These are phyloP conservation scores for Bufotes viridis DNA, from an alignment of 2,797 vertebrate species.

Conservation along the genomic window DNA sequence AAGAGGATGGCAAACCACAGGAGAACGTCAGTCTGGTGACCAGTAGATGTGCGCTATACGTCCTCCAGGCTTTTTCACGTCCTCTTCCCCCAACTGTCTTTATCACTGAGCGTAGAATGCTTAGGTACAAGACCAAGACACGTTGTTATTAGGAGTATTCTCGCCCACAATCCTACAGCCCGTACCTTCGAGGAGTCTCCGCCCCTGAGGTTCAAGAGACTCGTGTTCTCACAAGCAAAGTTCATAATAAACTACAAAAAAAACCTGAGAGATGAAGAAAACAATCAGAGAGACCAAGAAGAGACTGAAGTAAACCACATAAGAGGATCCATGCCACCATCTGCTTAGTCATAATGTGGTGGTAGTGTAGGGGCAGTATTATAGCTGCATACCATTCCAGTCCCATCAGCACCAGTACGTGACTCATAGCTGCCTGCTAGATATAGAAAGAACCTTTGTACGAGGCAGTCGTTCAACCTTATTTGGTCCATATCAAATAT, in stretches of 20 bases:
- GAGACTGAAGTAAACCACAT: neutral
- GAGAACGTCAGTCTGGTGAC: conserved; percentile 59
- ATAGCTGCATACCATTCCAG: conserved; percentile 44
- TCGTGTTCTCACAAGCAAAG: conserved; percentile 68
- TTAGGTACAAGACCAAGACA: conserved; percentile 58
- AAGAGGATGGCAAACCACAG: conserved; percentile 62
- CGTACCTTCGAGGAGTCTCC: conserved; percentile 63
- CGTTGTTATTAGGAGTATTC: conserved; percentile 50
- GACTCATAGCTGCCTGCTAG: neutral
- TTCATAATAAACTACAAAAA: conserved; percentile 65
- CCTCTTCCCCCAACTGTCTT: conserved; percentile 35
- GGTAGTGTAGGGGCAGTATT: conserved; percentile 22
- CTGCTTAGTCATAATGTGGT: neutral
- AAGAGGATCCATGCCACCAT: neutral
- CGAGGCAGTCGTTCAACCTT: neutral
- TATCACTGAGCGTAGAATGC: conserved; percentile 54
- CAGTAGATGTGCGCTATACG: conserved; percentile 60
- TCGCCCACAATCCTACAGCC: conserved; percentile 44
- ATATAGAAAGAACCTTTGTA: conserved; percentile 48
- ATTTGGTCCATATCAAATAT: conserved; percentile 32
- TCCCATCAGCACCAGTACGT: conserved; percentile 15
- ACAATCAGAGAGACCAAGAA: conserved; percentile 8
- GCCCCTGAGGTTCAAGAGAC: conserved; percentile 64
- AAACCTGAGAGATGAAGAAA: neutral
- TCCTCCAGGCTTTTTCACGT: conserved; percentile 59